phyloP scores from a whole-genome alignment of 2,113 vertebrate species.

The Apaloderma vittatum region DNA sequence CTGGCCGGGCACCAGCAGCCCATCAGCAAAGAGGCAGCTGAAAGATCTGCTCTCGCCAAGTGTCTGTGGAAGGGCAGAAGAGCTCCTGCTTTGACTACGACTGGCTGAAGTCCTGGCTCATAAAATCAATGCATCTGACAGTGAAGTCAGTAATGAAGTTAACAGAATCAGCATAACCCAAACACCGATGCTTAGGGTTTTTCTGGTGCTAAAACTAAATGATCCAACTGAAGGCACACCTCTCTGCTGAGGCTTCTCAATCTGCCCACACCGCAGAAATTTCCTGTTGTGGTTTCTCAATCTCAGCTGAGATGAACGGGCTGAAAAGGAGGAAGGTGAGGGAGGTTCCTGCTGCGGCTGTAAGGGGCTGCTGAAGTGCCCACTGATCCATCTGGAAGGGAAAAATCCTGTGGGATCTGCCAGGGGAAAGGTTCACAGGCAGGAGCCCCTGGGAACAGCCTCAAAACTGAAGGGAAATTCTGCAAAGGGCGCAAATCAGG shows the following conservation, averaged over 20 bases:
- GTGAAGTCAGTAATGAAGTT: conserved; percentile 1
- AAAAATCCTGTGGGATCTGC: neutral
- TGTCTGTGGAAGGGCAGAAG: conserved; percentile 17
- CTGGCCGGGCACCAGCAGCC: conserved; percentile 63
- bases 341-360: neutral
- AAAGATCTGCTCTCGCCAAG: conserved; percentile 52
- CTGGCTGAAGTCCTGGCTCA: conserved; percentile 46
- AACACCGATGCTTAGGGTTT: neutral
- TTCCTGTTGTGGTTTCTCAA: neutral
- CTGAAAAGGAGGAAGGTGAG: neutral
- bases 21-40: conserved; percentile 57
- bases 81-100: conserved; percentile 50
- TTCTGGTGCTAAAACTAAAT: neutral
- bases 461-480: neutral
- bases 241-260: rapidly evolving
- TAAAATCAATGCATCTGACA: conserved; percentile 64
- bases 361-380: neutral
- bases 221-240: rapidly evolving
- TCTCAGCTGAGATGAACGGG: neutral
- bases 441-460: neutral
- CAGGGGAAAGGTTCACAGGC: neutral
- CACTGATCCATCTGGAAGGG: rapidly evolving
- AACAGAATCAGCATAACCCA: conserved; percentile 26
- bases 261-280: neutral
- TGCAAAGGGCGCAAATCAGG: neutral